Conservation (phyloP, 2,888 invertebrate genomes). For the Sussaba pulchella region DNA sequence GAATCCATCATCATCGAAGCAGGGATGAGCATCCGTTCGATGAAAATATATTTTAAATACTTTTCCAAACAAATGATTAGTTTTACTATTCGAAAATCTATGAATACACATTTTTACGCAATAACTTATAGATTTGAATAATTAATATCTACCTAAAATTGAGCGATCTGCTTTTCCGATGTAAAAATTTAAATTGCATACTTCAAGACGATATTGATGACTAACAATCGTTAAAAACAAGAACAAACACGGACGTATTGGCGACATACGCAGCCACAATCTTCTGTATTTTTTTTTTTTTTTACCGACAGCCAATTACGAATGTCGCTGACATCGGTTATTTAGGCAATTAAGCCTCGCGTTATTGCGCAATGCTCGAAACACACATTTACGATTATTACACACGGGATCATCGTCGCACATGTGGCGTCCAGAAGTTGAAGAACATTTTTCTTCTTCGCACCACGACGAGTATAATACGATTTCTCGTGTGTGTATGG, state of each 20-base stretch:
- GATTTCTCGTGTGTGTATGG: conserved; percentile 16
- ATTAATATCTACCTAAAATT: too few relatives aligned
- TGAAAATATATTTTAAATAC: too few relatives aligned
- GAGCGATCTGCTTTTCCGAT: too few relatives aligned
- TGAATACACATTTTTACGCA: too few relatives aligned
- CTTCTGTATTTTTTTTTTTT: conserved; percentile 21
- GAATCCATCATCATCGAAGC: conserved; percentile 37
- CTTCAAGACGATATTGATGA: too few relatives aligned
- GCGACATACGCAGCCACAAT: conserved; percentile 14
- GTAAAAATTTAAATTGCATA: too few relatives aligned
- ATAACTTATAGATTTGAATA: too few relatives aligned
- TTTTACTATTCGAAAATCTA: background rate
- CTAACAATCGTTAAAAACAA: too few relatives aligned
- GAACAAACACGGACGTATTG: background rate
- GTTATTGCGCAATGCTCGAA: conserved; percentile 47
- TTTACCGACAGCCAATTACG: conserved; percentile 48
- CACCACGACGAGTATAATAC: conserved; percentile 32
- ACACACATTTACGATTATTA: conserved; percentile 20
- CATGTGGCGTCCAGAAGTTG: conserved; percentile 48
- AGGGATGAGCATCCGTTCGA: too few relatives aligned
- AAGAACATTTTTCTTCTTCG: conserved; percentile 5
- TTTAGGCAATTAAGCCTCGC: conserved; percentile 57
- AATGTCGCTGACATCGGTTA: conserved; percentile 57
- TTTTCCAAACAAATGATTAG: too few relatives aligned
- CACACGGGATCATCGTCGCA: conserved; percentile 40